These are phyloP conservation scores for Frieseomelitta varia DNA, from an alignment of 1,140 invertebrate species.

Conservation along the genomic window DNA sequence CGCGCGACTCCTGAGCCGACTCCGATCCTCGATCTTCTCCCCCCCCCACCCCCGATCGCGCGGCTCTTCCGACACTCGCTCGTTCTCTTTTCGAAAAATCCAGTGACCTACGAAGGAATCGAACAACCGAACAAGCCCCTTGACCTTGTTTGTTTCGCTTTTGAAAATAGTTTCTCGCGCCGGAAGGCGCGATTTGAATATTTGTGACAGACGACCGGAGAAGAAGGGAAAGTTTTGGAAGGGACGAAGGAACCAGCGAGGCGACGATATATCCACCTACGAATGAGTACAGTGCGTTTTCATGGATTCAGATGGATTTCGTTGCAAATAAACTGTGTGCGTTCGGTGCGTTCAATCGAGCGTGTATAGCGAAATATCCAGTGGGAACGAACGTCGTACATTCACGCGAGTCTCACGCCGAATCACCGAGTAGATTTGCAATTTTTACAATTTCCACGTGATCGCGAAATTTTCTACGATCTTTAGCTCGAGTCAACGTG, in stretches of 20 bases:
- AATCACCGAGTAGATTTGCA: background rate
- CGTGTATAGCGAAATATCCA: background rate
- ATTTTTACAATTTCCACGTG: background rate
- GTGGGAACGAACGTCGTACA: background rate
- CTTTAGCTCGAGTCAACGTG: background rate
- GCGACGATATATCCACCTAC: background rate
- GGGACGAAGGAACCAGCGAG: background rate
- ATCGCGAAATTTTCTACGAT: background rate
- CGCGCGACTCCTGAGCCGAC: constrained; percentile 18
- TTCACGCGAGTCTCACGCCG: too few relatives aligned
- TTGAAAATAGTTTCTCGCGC: too few relatives aligned
- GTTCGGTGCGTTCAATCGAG: background rate
- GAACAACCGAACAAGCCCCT: too few relatives aligned
- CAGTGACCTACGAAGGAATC: too few relatives aligned
- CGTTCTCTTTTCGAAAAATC: too few relatives aligned
- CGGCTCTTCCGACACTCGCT: too few relatives aligned
- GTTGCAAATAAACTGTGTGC: background rate
- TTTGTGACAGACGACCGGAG: too few relatives aligned
- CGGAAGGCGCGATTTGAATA: too few relatives aligned
- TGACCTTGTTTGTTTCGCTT: too few relatives aligned
- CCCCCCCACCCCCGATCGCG: too few relatives aligned
- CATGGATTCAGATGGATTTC: background rate
- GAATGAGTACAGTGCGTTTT: background rate
- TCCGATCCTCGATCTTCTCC: background rate
- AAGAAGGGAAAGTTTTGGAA: too few relatives aligned